A percentile compares a stretch with the other conserved stretches of the same genome.
These are phyloP conservation scores for Tuberolachnus salignus DNA, from an alignment of 2,888 invertebrate genomes.

Conservation along the genomic window DNA sequence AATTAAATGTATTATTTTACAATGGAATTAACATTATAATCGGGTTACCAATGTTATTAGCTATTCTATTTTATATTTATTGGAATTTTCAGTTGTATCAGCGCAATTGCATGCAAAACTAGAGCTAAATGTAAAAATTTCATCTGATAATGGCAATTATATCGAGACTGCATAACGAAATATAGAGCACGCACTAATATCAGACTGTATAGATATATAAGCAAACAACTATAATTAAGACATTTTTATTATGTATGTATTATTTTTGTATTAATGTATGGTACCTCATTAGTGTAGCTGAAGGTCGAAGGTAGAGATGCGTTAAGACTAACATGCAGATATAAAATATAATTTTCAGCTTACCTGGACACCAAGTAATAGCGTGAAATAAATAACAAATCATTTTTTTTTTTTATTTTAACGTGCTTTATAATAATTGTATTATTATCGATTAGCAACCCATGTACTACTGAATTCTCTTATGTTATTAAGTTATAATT, in stretches of 20 bases:
- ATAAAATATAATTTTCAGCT: conserved; percentile 47
- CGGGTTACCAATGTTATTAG: neutral
- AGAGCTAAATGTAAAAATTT: neutral
- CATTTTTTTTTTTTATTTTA: neutral
- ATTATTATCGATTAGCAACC: too few relatives aligned
- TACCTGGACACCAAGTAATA: conserved; percentile 45
- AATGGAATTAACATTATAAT: neutral
- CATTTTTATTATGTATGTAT: neutral
- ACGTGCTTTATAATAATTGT: too few relatives aligned
- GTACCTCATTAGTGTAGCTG: conserved; percentile 29
- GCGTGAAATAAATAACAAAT: conserved; percentile 38
- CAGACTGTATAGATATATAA: neutral
- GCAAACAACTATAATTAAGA: neutral
- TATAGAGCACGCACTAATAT: too few relatives aligned
- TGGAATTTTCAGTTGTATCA: neutral
- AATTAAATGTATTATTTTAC: too few relatives aligned
- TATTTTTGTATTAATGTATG: conserved; percentile 17
- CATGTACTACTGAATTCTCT: too few relatives aligned
- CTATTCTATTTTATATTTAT: neutral
- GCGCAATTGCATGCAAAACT: conserved; percentile 11
- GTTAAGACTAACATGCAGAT: conserved; percentile 31
- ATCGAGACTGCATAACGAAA: neutral
- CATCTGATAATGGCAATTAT: neutral
- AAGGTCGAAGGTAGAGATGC: conserved; percentile 18
- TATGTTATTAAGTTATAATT: too few relatives aligned